Evolutionary conservation across 2,113 vertebrate species (phyloP), one percentile per base, ranked within the genome.

Genomic region (Microcebus murinus): DNA sequence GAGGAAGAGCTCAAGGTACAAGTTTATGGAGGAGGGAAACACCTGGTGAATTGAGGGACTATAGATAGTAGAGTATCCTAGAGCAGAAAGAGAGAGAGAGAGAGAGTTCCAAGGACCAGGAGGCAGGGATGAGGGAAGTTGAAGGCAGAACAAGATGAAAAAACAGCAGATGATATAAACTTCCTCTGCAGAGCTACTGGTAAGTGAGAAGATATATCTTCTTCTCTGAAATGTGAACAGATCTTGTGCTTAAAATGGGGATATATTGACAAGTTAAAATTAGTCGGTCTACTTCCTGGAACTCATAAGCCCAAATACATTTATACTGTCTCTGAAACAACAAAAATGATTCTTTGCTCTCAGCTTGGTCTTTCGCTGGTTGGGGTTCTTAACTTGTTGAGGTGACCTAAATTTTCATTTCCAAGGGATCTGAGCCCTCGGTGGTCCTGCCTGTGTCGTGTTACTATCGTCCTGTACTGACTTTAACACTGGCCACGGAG

Each of bases 181-280:
- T 92, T 95, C 12, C 42, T 59, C 68, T 55, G 52, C 23, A 95
- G 63, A 80, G 57, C 50, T 45, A 68, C 68, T 39, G 20, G 4
- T 74, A 92, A 88, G 45, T 74, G 65, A 87, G 52, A 76, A 55
- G 57, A 67, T 50, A 5, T 25, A 36, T 73, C 79, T 96, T 68
- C 79, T 96, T 91, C 45, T 80, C 50, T 84, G 67, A 96, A 95
- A 21, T 74, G 29, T 73, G 29, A 73, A 84, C 76, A 95, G 91
- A 90, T 15, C 67, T 77, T 76, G 39, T 90, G 34, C 63, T 92
- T 96, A 90, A 95, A 84, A 87, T 34, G 63, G 65, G 21, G 42
- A 3, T 74, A 70, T 68, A 61, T 13, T 86, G 63, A 79, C 57
- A 77, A 7, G 23, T 89, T 81, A 84, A 77, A 59, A 39, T 86